Percentiles rank a stretch among this genome's conserved stretches.
Conservation (phyloP, 2,888 invertebrate genomes). For the Conomelus anceps region DNA sequence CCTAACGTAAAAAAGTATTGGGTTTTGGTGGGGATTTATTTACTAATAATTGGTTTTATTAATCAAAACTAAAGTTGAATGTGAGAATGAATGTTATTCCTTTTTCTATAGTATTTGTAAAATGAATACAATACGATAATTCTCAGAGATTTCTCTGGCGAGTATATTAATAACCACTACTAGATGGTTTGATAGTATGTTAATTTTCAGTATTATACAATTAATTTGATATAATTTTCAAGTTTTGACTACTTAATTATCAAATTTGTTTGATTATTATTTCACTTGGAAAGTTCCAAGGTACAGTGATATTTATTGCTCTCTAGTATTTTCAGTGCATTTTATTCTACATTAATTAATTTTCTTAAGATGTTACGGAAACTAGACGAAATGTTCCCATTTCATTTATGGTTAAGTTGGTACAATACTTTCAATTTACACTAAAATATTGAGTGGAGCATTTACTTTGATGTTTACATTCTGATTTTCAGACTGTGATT, state of each 20-base stretch:
- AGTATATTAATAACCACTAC: background rate
- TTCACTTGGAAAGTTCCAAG: background rate
- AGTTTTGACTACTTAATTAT: background rate
- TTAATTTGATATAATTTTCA: no score
- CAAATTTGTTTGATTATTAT: background rate
- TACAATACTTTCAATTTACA: background rate
- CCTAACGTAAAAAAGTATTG: background rate
- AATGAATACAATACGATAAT: background rate
- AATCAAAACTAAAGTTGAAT: background rate
- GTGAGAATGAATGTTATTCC: background rate
- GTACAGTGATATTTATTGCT: background rate
- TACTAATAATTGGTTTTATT: background rate
- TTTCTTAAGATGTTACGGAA: background rate
- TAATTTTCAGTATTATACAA: background rate
- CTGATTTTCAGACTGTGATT: background rate
- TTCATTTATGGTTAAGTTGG: background rate
- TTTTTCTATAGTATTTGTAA: background rate
- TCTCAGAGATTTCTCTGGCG: background rate
- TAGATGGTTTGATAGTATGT: background rate
- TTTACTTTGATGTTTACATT: background rate
- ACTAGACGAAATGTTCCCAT: background rate
- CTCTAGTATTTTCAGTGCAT: background rate
- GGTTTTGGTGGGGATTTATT: background rate
- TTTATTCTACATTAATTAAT: background rate
- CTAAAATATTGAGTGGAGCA: background rate